Evolutionary conservation across 1,140 invertebrate genomes (phyloP).

Genomic region (Chionoecetes opilio): DNA sequence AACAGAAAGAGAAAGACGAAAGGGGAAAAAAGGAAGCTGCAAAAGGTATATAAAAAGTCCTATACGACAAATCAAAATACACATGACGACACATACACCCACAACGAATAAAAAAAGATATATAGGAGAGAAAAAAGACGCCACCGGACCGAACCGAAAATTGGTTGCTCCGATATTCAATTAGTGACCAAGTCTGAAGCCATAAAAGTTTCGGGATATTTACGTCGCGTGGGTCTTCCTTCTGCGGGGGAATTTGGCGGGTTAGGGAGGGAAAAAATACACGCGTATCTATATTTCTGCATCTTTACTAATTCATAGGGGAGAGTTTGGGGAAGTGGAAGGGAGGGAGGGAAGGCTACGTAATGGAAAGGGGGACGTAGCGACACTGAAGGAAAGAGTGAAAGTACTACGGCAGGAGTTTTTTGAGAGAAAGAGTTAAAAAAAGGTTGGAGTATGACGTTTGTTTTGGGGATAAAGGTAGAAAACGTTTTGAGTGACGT

Average conservation of each 20-base stretch:
- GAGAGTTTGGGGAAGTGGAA: background rate
- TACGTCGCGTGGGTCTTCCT: slow-evolving; percentile 59
- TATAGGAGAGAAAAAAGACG: background rate
- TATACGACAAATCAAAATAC: too few species aligned
- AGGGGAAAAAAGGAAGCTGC: background rate
- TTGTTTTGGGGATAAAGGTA: too few species aligned
- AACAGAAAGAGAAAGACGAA: background rate
- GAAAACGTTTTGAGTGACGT: too few species aligned
- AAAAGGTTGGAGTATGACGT: too few species aligned
- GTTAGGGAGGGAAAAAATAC: slow-evolving; percentile 35
- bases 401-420: too few species aligned
- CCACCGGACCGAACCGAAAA: slow-evolving; percentile 44
- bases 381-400: background rate
- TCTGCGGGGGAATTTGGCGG: slow-evolving; percentile 57
- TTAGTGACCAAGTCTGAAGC: slow-evolving; percentile 71
- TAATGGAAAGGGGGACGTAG: background rate
- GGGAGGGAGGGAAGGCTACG: background rate
- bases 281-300: slow-evolving; percentile 41
- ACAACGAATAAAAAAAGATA: background rate
- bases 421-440: too few species aligned
- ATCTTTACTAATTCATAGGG: slow-evolving; percentile 60
- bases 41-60: too few species aligned
- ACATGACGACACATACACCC: background rate
- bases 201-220: slow-evolving; percentile 62
- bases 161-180: slow-evolving; percentile 75